Evolutionary conservation across 2,888 invertebrate species (phyloP), one percentile per base, ranked within the genome.

Genomic region (Acrocyrtus sp.): DNA sequence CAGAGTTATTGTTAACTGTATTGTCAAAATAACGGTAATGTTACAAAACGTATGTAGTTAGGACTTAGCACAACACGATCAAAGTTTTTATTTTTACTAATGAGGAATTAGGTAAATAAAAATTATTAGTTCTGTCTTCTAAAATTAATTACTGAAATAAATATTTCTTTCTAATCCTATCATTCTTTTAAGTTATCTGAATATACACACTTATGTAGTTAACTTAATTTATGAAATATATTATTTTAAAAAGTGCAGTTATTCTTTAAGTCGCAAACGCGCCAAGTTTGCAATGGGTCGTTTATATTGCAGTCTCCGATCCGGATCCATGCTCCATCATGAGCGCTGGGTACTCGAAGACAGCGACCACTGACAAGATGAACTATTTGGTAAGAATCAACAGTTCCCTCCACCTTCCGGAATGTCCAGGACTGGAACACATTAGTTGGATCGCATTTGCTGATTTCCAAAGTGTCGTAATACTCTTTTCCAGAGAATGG

Each of bases 221-320:
- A 21, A 48, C 48, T 48, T 39, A 39, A 39, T 12, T 12, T 39
- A 39, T 6, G 12, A 39, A 39, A 12, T n/a, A n/a, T n/a, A n/a
- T 39, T n/a, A n/a, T n/a, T n/a, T n/a, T n/a, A n/a, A 47, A 61
- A 69, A 17, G 51, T 65, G 29, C 75, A 75, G 29, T 62, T 61
- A 15, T 72, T 62, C 34, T 77, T 63, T 22, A 74, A 39, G 21
- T 58, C 72, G 50, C 77, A 77, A 58, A 77, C 72, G 8, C 75
- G 56, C 77, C 77, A 77, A 12, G 60, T 58, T 67, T 77, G 77
- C 24, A 51, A 24, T 8, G 60, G 47, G 43, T 77, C 77, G 5
- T 61, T 63, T n/a, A 70, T 50, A 34, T 77, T 63, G 22, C 77
- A 77, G 48, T 77, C 77, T 19, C 77, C 77, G 26, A 24, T 67